Base-by-base conservation (phyloP, 2,888 invertebrate genomes). In the Pherbina coryleti region DNA sequence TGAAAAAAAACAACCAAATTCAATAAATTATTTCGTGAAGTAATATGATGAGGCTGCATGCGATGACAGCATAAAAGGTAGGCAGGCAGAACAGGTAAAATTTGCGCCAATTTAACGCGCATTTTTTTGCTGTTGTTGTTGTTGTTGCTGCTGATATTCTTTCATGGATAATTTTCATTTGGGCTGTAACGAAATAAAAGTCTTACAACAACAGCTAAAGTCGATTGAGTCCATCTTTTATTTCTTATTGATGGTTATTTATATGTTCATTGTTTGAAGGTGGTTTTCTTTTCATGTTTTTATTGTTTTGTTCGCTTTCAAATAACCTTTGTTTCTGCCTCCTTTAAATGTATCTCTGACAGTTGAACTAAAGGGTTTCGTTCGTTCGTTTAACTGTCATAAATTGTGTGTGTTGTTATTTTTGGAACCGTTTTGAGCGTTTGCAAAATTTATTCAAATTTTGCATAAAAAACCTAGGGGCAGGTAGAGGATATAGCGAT, bases 81-180 rank as follows among this genome's bases (percentile, higher is more conserved):
- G 55, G 49, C 69, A 7, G 53, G n/a, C 66, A 60, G 44, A 62
- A 64, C 55, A 76, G 73, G 72, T 60, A 76, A 49, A 64, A 74
- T 72, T 55, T 70, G 55, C 74, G 70, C 76, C 79, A 79, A 76
- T 79, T 79, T 78, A 49, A 69, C 60, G 72, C 53, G 17, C 0
- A 17, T 49, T 44, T 22, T 19, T 69, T 69, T 49, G 19, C 8
- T 17, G 22, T 51, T 22, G 0, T 25, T 44, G 5, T 67, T 22
- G 17, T 17, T 34, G 14, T 64, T 28, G 17, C 1, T 25, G 53
- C 11, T n/a, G 34, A n/a, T 49, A n/a, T 55, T 72, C 11, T 17
- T 57, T 11, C 22, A 9, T 7, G 19, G 28, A 8, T 22, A 28
- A 19, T 14, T 25, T 19, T 14, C 9, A 60, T 22, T 25, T 22